Conservation (phyloP, 2,888 invertebrate species). For the Carabus problematicus region DNA sequence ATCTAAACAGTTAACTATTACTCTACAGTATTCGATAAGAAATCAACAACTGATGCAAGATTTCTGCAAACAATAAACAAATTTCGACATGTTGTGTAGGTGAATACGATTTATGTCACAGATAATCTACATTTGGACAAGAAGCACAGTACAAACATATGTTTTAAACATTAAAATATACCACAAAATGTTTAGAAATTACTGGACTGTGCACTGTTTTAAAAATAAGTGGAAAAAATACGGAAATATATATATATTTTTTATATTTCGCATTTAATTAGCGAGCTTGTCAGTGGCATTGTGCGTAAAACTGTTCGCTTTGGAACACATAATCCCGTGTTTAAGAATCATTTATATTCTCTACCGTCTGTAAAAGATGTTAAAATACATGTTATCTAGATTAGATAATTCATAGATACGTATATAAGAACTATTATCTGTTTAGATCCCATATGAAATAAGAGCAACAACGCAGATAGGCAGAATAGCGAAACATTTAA, state of each 20-base stretch:
- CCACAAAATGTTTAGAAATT: constrained; percentile 29
- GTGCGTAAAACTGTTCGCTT: constrained; percentile 4
- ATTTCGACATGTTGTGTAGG: constrained; percentile 22
- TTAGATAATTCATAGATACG: no score
- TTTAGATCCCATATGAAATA: no score
- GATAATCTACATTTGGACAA: no score
- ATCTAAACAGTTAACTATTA: no score
- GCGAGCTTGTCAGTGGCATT: constrained; percentile 24
- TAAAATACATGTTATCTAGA: no score
- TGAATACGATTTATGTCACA: neutral
- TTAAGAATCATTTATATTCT: no score
- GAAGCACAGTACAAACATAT: constrained; percentile 10
- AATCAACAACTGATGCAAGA: neutral
- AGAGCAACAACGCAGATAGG: no score
- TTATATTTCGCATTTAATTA: constrained; percentile 14
- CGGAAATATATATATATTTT: constrained; percentile 1
- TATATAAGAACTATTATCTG: no score
- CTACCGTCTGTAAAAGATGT: no score
- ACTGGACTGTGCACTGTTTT: constrained; percentile 17
- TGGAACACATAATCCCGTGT: neutral
- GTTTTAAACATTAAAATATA: constrained; percentile 22
- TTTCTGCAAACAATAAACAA: constrained; percentile 18
- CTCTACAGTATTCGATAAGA: no score
- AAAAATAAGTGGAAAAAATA: constrained; percentile 18
- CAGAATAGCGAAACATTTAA: no score